phyloP scores from a whole-genome alignment of 2,113 vertebrate species.

The Nestor notabilis region DNA sequence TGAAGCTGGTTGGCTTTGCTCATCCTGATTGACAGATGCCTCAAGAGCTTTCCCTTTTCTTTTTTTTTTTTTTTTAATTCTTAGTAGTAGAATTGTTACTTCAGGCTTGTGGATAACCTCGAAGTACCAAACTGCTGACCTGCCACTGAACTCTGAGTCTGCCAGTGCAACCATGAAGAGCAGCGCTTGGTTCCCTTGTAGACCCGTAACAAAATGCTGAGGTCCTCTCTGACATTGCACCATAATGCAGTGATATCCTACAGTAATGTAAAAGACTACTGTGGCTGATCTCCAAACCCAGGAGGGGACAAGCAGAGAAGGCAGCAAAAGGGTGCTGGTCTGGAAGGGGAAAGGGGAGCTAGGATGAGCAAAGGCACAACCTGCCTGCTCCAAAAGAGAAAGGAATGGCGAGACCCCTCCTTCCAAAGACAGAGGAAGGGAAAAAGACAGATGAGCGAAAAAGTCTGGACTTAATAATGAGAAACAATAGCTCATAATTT shows the following conservation, averaged over 20 bases:
- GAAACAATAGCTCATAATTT: constrained; percentile 64
- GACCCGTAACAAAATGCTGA: not conserved
- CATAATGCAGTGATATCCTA: not conserved
- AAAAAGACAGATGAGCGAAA: not conserved
- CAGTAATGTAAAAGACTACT: not conserved
- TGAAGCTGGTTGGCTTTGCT: not conserved
- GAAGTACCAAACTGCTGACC: not conserved
- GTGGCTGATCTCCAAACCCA: not conserved
- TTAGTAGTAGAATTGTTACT: not conserved
- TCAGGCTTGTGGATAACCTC: not conserved
- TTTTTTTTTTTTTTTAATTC: not conserved
- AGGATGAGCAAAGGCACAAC: not conserved
- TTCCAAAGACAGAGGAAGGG: not conserved
- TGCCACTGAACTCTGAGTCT: not conserved
- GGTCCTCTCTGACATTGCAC: not conserved
- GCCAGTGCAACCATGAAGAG: not conserved
- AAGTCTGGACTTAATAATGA: constrained; percentile 50
- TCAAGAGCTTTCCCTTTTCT: not conserved
- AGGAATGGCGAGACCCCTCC: not conserved
- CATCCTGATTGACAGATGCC: not conserved
- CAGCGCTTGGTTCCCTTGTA: not conserved
- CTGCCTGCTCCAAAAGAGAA: not conserved
- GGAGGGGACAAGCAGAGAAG: not conserved
- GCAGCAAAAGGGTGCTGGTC: not conserved
- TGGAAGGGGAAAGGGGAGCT: not conserved